Base-by-base conservation (phyloP, 2,797 vertebrate species). In the Bradypodion pumilum region DNA sequence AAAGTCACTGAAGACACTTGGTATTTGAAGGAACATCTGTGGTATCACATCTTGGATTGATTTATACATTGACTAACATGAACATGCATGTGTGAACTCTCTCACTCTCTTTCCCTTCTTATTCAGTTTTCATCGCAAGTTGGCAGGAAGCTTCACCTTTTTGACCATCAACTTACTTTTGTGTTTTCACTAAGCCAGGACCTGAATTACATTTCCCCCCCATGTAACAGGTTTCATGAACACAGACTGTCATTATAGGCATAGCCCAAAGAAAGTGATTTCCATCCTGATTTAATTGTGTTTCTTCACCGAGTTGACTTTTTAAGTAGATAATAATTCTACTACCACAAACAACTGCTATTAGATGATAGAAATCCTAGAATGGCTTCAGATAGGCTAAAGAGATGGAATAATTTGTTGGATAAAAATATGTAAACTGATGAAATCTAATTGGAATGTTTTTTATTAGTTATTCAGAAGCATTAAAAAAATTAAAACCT, bases 241-340 rank as follows among this genome's bases (percentile, higher is more conserved):
- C 21, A 82, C 70, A 82, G 44, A 56, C 13, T 93, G 70, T 86
- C 88, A 87, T 81, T 92, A 88, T 86, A 86, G 82, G 25, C 80
- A 83, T 82, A 83, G 25, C 78, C 90, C 89, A 88, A 44, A 85
- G 85, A 92, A 91, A 91, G 74, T 85, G 80, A 87, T 86, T 92
- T 93, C 66, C 89, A 89, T 69, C 0, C 49, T 85, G 82, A 89
- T 89, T 84, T 93, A 93, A 91, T 89, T 90, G 89, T 82, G 75
- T 65, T 89, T 70, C 86, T 91, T 91, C 89, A 90, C 86, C 66
- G 75, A 88, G 84, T 69, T 91, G 92, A 90, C 89, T 84, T 91
- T 89, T 94, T 91, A 91, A 93, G 88, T 90, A 91, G 88, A 84
- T 87, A 90, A 94, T 94, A 91, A 92, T 92, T 91, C 90, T 86